Percentiles rank a stretch among this genome's conserved stretches.
Evolutionary conservation across 2,888 invertebrate genomes (phyloP).

Genomic region (Camponotus fellah): DNA sequence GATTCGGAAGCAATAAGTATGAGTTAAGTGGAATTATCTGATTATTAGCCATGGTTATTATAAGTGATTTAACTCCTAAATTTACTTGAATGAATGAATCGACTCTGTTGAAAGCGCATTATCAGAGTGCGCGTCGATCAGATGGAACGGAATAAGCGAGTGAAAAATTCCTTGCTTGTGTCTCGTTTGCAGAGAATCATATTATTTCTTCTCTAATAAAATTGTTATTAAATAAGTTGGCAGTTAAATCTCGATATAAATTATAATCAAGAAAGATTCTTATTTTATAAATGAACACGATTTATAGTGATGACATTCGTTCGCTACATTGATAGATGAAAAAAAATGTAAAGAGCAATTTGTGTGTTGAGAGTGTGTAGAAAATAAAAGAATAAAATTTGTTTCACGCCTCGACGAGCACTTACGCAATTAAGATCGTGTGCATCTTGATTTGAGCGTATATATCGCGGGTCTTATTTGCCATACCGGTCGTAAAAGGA

Average conservation of each 20-base stretch:
- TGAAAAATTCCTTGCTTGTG: neutral
- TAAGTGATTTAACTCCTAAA: slow-evolving; percentile 35
- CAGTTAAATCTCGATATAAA: neutral
- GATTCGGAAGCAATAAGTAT: slow-evolving; percentile 23
- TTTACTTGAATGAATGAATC: slow-evolving; percentile 44
- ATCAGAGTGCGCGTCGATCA: neutral
- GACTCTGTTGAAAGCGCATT: slow-evolving; percentile 31
- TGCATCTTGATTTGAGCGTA: neutral
- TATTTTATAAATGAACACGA: neutral
- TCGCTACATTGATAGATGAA: neutral
- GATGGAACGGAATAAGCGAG: neutral
- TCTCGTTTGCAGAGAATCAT: neutral
- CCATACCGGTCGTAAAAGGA: slow-evolving; percentile 21
- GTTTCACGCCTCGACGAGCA: slow-evolving; percentile 1
- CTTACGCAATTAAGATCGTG: slow-evolving; percentile 37
- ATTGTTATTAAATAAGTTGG: neutral
- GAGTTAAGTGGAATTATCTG: slow-evolving; percentile 50
- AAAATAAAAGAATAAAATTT: slow-evolving; percentile 5
- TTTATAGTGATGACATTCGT: neutral
- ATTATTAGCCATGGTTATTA: slow-evolving; percentile 50
- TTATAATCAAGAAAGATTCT: neutral
- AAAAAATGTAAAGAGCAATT: neutral
- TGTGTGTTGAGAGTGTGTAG: neutral
- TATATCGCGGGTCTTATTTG: neutral
- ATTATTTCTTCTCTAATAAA: neutral